These are phyloP conservation scores for Neelides folsomi DNA, from an alignment of 2,888 invertebrate species.

Conservation along the genomic window DNA sequence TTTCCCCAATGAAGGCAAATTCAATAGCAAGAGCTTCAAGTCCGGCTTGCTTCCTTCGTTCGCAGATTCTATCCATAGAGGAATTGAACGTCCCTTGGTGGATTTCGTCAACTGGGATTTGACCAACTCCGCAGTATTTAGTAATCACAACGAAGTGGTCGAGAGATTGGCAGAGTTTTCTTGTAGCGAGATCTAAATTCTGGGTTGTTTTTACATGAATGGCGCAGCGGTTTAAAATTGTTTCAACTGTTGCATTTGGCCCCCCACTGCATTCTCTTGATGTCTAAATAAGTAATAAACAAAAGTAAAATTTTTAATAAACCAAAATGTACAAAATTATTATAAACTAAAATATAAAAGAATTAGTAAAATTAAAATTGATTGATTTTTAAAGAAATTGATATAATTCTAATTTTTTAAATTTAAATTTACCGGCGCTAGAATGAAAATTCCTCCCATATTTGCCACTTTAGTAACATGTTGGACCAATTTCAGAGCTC, in stretches of 20 bases:
- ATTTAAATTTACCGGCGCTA: no score
- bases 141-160: conserved; percentile 78
- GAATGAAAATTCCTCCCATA: no score
- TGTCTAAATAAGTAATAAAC: no score
- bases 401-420: no score
- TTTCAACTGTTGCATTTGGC: conserved; percentile 49
- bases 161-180: conserved; percentile 45
- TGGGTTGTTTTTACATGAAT: conserved; percentile 69
- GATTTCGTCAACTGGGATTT: conserved; percentile 81
- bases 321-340: conserved; percentile 39
- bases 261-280: no score
- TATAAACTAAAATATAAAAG: no score
- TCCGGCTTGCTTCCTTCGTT: conserved; percentile 53
- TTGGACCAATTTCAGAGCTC: no score
- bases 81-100: conserved; percentile 71
- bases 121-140: conserved; percentile 84
- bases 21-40: conserved; percentile 71
- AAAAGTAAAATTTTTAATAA: no score
- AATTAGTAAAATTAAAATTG: no score
- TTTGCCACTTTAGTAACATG: no score
- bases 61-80: conserved; percentile 76
- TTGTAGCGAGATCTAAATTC: conserved; percentile 55
- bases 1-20: conserved; percentile 84
- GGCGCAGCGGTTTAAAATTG: conserved; percentile 53
- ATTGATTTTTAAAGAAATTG: no score